phyloP scores from a whole-genome alignment of 2,797 vertebrate genomes.

The Clarias pachynema region DNA sequence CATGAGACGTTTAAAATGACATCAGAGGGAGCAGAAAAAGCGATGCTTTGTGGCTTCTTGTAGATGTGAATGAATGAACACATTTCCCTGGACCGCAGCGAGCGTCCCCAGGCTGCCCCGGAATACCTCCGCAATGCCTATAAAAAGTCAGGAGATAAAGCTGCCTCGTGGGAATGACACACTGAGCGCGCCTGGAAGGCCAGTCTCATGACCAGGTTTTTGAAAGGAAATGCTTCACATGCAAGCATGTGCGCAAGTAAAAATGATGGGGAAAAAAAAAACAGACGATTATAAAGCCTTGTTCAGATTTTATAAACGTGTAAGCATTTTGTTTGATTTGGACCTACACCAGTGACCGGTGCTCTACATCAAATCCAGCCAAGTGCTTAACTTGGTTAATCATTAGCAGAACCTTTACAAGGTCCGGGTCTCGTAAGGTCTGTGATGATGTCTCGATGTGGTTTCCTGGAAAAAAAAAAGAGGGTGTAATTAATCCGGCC shows the following conservation, averaged over 20 bases:
- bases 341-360: neutral
- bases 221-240: neutral
- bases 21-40: neutral
- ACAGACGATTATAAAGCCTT: neutral
- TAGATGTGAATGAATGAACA: constrained; percentile 11
- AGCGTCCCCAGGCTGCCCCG: neutral
- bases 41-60: neutral
- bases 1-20: constrained; percentile 11
- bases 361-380: neutral
- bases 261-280: neutral
- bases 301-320: neutral
- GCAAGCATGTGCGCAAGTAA: neutral
- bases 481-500: neutral
- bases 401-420: neutral
- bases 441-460: neutral
- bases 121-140: constrained; percentile 35
- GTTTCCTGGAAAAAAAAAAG: neutral
- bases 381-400: neutral
- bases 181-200: neutral
- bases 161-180: constrained; percentile 15
- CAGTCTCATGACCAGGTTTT: constrained; percentile 23
- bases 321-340: neutral
- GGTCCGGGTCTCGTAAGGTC: neutral
- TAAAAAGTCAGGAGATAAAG: constrained; percentile 42
- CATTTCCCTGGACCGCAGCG: constrained; percentile 7